Conservation (phyloP, 2,888 invertebrate genomes). For the Azorinus chamasolen region DNA sequence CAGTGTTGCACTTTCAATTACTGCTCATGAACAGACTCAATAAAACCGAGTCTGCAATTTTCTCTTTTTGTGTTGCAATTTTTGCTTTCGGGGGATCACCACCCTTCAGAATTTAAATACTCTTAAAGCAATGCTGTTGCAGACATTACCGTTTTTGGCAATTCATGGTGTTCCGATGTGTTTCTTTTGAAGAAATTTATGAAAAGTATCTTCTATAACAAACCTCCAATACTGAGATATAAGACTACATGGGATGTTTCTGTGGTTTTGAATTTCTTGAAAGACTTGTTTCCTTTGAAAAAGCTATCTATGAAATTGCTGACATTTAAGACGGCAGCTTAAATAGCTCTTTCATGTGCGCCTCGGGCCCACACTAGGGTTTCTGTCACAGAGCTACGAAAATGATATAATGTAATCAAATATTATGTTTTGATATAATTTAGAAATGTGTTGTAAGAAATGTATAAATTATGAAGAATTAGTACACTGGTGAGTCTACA, state of each 20-base stretch:
- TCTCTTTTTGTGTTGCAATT: no score
- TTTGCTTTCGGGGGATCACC: no score
- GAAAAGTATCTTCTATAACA: conserved; percentile 36
- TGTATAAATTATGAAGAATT: no score
- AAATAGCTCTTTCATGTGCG: conserved; percentile 25
- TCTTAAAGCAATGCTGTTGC: conserved; percentile 41
- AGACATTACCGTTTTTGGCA: conserved; percentile 38
- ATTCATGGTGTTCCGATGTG: conserved; percentile 22
- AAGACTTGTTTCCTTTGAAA: conserved; percentile 14
- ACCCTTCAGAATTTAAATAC: no score
- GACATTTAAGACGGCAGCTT: conserved; percentile 43
- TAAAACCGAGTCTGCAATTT: no score
- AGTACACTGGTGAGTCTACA: no score
- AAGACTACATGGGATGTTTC: conserved; percentile 39
- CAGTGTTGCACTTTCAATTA: no score
- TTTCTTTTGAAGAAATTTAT: conserved; percentile 32
- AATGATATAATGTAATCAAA: no score
- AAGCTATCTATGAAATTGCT: conserved; percentile 32
- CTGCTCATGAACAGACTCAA: no score
- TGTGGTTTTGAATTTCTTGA: conserved; percentile 24
- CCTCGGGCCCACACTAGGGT: conserved; percentile 42
- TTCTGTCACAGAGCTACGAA: no score
- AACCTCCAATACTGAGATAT: conserved; percentile 32
- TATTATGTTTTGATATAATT: no score
- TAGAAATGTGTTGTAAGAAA: no score